Base-by-base conservation (phyloP, 2,888 invertebrate species). In the Acronicta alni region DNA sequence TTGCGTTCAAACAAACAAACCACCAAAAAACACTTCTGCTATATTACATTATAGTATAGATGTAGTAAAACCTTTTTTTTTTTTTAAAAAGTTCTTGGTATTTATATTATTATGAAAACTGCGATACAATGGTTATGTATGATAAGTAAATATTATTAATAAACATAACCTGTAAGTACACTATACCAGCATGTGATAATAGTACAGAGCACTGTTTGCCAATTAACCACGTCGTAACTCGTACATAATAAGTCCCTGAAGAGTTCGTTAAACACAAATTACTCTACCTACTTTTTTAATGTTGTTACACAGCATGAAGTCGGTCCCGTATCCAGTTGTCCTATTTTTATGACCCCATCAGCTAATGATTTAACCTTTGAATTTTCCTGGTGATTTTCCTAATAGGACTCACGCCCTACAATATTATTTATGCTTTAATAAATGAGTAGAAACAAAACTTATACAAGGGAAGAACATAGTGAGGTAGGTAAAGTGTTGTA, bases 301-400 rank as follows among this genome's bases (percentile, higher is more conserved):
- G 16, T 53, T 18, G n/a, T 58, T 55, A 47, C 41, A 12, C 14
- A 47, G 54, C 30, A 54, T 52, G 8, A 47, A 23, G 26, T 35
- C 35, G n/a, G 41, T 45, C 52, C 37, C 17, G 44, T 53, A 62
- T 62, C 39, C 42, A 61, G 49, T 48, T 76, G 67, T 41, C 73
- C 65, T 63, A 65, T 61, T 61, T 75, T 61, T 71, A 73, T 57
- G 71, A 73, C 71, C 75, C 68, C 76, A 76, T 76, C 63, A 67
- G 55, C 73, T 75, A 76, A 75, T 75, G 76, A 73, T 75, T 65
- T 60, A 70, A 63, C 57, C 61, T 57, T 52, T 56, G 59, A 57
- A 75, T 55, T 60, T 56, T 57, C 48, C 45, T 56, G 49, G 69
- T 72, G 73, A 73, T 75, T 75, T 57, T 53, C 46, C 55, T 74